phyloP scores from a whole-genome alignment of 2,888 invertebrate species.

The Drosophila histrio region DNA sequence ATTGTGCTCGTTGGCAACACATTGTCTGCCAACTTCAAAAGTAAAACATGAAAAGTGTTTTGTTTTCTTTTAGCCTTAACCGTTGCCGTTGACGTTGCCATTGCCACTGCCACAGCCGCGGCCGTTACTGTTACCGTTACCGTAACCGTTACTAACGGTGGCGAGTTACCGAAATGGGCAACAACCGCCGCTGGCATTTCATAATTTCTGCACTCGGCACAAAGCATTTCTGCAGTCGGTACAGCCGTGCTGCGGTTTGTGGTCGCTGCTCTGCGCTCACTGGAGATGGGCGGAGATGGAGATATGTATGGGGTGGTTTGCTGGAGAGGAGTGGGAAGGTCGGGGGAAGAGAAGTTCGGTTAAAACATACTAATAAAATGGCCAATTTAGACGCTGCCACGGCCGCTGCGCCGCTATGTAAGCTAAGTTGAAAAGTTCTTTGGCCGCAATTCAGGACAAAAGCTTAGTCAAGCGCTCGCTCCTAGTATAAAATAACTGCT shows the following conservation, averaged over 20 bases:
- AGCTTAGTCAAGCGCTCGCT: constrained; percentile 23
- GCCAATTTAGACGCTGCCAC: constrained; percentile 65
- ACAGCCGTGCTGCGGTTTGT: constrained; percentile 35
- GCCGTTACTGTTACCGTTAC: neutral
- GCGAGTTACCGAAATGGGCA: constrained; percentile 57
- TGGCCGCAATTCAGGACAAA: constrained; percentile 35
- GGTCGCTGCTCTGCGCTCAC: constrained; percentile 6
- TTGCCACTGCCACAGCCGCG: neutral
- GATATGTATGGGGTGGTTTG: neutral
- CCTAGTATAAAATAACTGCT: constrained; percentile 22
- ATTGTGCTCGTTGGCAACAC: constrained; percentile 33
- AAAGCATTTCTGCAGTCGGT: constrained; percentile 34
- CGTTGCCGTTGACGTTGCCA: constrained; percentile 9
- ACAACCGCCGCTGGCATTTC: constrained; percentile 59
- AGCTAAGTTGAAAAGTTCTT: constrained; percentile 59
- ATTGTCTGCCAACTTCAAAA: constrained; percentile 47
- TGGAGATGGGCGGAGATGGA: neutral
- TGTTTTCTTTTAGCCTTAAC: constrained; percentile 29
- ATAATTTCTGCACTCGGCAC: constrained; percentile 63
- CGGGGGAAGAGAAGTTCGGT: constrained; percentile 17
- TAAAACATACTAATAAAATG: constrained; percentile 61
- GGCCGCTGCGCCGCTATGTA: constrained; percentile 59
- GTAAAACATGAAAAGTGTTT: constrained; percentile 43
- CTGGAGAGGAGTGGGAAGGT: neutral
- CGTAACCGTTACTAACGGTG: constrained; percentile 9